Base-by-base conservation (phyloP, 2,888 invertebrate genomes). In the Anodontia alba region DNA sequence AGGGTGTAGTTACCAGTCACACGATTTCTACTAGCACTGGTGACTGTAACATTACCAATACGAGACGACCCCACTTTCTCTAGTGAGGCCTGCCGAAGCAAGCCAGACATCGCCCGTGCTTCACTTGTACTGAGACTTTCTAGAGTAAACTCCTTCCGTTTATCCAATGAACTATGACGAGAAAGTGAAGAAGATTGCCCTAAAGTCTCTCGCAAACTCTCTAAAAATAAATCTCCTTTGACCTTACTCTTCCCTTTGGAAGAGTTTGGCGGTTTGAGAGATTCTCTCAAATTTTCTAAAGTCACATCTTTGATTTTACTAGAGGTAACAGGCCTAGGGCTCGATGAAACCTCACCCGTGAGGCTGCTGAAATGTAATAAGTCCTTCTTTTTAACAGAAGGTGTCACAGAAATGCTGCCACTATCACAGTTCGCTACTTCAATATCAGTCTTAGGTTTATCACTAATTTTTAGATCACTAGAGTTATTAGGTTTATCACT, bases 111-210 rank as follows among this genome's bases (percentile, higher is more conserved):
- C n/a, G 92, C 92, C 26, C 92, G 88, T 8, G 93, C 93, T 83
- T 94, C 93, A 73, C 90, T 91, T 8, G 91, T 91, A 73, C 91
- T 91, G 49, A 94, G 87, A 86, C 93, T 93, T 87, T 94, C 93
- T 67, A 94, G 79, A 36, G 92, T 90, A 81, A 91, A 91, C 77
- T 93, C 93, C 73, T 92, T 92, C 51, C 90, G 90, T 36, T 89
- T 84, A 49, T 91, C 90, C 68, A 88, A 76, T 38, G 89, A 89
- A 78, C 88, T 88, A 81, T 90, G 90, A 46, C 89, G 85, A 31
- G 90, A 89, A 67, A 92, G 88, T n/a, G 91, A 91, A 26, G 90
- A 88, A 38, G 91, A 89, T 67, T 90, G 80, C 23, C 91, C 89
- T 67, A 89, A 81, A 43, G 88, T 86, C 42, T 91, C 90, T 71